Conservation (phyloP, 2,113 vertebrate species). For the Polyodon spathula region DNA sequence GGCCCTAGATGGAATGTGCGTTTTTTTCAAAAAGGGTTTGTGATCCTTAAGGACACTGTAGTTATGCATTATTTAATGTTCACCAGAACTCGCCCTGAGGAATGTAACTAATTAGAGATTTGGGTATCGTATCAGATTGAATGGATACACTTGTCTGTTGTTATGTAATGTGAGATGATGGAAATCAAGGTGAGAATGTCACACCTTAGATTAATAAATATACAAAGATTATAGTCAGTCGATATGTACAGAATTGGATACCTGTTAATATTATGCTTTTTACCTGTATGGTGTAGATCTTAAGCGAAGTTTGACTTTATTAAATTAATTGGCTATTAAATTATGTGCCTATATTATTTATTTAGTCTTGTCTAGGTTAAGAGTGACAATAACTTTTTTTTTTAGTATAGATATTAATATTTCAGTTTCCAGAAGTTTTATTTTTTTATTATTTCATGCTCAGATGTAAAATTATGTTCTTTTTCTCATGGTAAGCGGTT, state of each 20-base stretch:
- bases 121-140: neutral
- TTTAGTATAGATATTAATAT: too few relatives aligned
- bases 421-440: too few relatives aligned
- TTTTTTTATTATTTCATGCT: too few relatives aligned
- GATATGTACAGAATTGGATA: neutral
- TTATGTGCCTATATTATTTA: too few relatives aligned
- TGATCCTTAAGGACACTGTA: neutral
- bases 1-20: too few relatives aligned
- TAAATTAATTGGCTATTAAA: too few relatives aligned
- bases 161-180: neutral
- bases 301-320: too few relatives aligned
- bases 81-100: neutral
- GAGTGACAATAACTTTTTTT: too few relatives aligned
- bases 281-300: too few relatives aligned
- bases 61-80: neutral
- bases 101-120: slow-evolving; percentile 1
- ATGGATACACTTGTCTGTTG: neutral
- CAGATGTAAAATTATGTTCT: too few relatives aligned
- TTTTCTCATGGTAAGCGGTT: too few relatives aligned
- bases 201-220: neutral
- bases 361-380: too few relatives aligned
- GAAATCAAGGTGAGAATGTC: neutral
- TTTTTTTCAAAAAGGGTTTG: neutral
- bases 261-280: neutral
- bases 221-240: neutral